Base-by-base conservation (phyloP, 1,140 invertebrate genomes). In the Anoplophora glabripennis region DNA sequence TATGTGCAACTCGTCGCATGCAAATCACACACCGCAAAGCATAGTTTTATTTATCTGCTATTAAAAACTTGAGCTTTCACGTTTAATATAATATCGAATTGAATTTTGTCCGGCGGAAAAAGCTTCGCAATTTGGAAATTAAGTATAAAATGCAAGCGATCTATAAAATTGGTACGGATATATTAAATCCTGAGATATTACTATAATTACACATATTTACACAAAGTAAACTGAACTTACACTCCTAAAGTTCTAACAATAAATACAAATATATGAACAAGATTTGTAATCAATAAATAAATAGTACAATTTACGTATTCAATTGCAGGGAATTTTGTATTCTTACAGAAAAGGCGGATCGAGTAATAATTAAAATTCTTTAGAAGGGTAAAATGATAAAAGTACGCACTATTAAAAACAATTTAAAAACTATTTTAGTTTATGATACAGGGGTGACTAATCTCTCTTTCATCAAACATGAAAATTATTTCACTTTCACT, bases 251-350 rank as follows among this genome's bases (percentile, higher is more conserved):
- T 41, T 17, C 34, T 45, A 54, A 54, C 38, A 54, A 54, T 54
- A 54, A 54, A 54, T 54, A 54, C 53, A 54, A 33, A 52, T 37
- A 17, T 52, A 38, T 52, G 37, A 37, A 52, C 37, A 52, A 38
- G 14, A 49, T n/a, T 49, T 49, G 12, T 10, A 52, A 35, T 18
- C 40, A 52, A 52, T 52, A 52, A 52, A 52, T 54, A 44, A 45
- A 15, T 45, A 33, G 53, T 44, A 44, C 18, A 15, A 9, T 53
- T 14, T 53, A 51, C 7, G 48, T 51, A 51, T 7, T 46, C 28
- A 15, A 46, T 17, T 11, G n/a, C 5, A 46, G 12, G 8, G 28
- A 51, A 35, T 17, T 34, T 36, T 8, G 8, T 10, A 51, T n/a
- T 34, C 11, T n/a, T 51, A 8, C 2, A 18, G 5, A n/a, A n/a